Evolutionary conservation across 2,888 invertebrate genomes (phyloP), one percentile per base, ranked within the genome.

Genomic region (Noctuana brunneofusca): DNA sequence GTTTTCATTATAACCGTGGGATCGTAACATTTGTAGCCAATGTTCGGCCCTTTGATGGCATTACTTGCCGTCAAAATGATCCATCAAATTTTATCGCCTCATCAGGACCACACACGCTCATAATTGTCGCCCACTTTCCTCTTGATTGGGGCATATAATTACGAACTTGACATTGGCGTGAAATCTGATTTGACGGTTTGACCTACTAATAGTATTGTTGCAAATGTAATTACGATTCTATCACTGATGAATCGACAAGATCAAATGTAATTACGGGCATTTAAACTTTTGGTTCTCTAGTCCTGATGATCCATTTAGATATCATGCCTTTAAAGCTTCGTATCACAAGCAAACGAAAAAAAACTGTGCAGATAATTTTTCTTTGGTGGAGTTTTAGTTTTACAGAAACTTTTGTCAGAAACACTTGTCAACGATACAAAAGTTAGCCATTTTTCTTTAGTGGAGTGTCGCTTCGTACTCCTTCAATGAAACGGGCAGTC

Each of bases 41-140:
- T 20, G 3, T 20, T 18, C 22, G n/a, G 22, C 22, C 1, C 50
- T 30, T 30, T 50, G 50, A 27, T 50, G 27, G 9, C 18, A 30
- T 1, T 16, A 27, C 9, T 49, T n/a, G 11, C 27, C 30, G 16
- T 5, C 27, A 30, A 30, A 50, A 50, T 30, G 50, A 50, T 30
- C 30, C 50, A 50, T 50, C 50, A 50, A 50, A 16, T 8, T 2
- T 27, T 27, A 30, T 50, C 30, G 9, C 16, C 1, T 53, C 53
- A 50, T 30, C 35, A 20, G 20, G 54, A 54, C 54, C 38, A 38
- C 54, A 54, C 54, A 14, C 38, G n/a, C 3, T n/a, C 14, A 18
- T 38, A 35, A 35, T 54, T 38, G n/a, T 54, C 22, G 20, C 18
- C 14, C 38, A 54, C 54, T 54, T 54, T 54, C 41, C 41, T 53